Evolutionary conservation across 2,113 vertebrate species (phyloP).

Genomic region (Paedocypris sp.): DNA sequence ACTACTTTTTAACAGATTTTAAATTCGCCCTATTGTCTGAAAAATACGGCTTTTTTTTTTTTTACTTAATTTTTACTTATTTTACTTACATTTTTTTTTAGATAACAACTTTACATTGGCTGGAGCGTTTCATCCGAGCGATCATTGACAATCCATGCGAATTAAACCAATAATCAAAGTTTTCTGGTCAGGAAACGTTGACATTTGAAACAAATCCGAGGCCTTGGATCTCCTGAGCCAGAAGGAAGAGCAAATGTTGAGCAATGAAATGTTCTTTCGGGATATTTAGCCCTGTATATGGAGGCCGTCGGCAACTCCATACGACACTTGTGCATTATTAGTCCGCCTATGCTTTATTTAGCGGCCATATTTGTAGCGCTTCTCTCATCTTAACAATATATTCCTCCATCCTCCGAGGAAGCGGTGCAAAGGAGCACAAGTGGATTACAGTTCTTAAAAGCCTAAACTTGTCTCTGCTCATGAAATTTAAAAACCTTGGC

Average conservation of each 20-base stretch:
- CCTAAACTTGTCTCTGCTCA: conserved; percentile 37
- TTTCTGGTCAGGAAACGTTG: too few relatives aligned
- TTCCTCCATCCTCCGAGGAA: conserved; percentile 7
- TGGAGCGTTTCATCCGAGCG: too few relatives aligned
- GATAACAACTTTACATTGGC: too few relatives aligned
- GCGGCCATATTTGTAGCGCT: conserved; percentile 12
- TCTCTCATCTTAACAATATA: conserved; percentile 12
- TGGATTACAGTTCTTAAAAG: conserved; percentile 32
- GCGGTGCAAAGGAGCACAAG: background rate
- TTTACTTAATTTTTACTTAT: too few relatives aligned
- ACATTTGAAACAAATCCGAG: too few relatives aligned
- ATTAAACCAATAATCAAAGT: too few relatives aligned
- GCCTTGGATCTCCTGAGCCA: too few relatives aligned
- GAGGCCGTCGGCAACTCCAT: conserved; percentile 2
- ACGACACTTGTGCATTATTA: conserved; percentile 20
- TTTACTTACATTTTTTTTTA: too few relatives aligned
- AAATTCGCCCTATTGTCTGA: too few relatives aligned
- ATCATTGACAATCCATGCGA: too few relatives aligned
- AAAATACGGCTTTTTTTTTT: too few relatives aligned
- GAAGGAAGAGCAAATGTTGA: background rate
- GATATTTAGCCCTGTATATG: conserved; percentile 23
- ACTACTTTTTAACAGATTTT: too few relatives aligned
- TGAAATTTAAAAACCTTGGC: conserved; percentile 35
- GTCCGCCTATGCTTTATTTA: conserved; percentile 34
- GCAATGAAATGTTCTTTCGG: background rate